Evolutionary conservation across 2,113 vertebrate genomes (phyloP), one percentile per base, ranked within the genome.

Genomic region (Trematocara unimaculatum): DNA sequence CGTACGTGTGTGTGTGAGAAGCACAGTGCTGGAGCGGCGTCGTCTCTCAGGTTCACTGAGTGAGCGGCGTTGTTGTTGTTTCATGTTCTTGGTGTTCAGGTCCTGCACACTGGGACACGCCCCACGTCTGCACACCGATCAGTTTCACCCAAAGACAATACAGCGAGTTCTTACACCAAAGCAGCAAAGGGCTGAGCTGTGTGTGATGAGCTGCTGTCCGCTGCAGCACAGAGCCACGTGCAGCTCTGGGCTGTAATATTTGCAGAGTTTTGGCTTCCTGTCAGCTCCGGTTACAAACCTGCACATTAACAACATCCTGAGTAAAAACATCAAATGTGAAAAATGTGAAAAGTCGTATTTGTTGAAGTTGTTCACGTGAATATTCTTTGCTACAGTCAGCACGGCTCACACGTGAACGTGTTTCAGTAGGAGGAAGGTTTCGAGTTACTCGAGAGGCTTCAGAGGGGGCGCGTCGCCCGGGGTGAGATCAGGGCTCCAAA

Each of bases 281-380:
- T 35, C 60, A 4, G 60, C 60, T 64, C 9, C 31, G 35, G 31
- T n/a, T 64, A n/a, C 31, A 64, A 64, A 64, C 6, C 17, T 64
- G 31, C 60, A 64, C 31, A 3, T 38, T 4, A 7, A n/a, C 31
- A n/a, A 64, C 31, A 5, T 35, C 58, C 58, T 33, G 29, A 33
- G 9, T 18, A 4, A 62, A 0, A 62, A 11, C 15, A 35, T 11
- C 9, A 3, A 35, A 64, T 0, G 29, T n/a, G 31, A 38, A 8
- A 3, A 38, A 23, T 67, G 1, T 9, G 64, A 70, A 70, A 23
- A 7, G 31, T n/a, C 5, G 8, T 35, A 38, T 0, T 70, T 42
- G n/a, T 42, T 70, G 4, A 42, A 1, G 18, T 45, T 45, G 20
- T 1, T 70, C 38, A 4, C 7, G 0, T 45, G 13, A 45, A 26